Conservation (phyloP, 2,113 vertebrate genomes). For the Calyptomena viridis region DNA sequence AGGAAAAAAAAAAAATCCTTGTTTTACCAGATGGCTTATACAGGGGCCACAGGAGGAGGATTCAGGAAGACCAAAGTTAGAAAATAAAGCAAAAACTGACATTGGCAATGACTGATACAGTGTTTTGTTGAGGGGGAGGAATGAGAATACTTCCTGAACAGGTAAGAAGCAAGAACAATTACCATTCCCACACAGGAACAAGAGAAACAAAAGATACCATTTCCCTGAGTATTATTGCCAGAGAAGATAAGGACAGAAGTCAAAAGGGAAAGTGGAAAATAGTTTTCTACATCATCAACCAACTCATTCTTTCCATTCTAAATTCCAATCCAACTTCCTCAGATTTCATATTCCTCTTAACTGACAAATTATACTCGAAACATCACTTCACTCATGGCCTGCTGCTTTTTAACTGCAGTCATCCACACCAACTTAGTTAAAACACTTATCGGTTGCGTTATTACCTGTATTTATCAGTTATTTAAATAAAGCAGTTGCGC, state of each 20-base stretch:
- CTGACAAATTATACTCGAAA: not conserved
- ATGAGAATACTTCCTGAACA: constrained; percentile 51
- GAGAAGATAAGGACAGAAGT: constrained; percentile 46
- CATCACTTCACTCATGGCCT: not conserved
- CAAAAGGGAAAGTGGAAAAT: constrained; percentile 46
- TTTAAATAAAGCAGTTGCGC: not conserved
- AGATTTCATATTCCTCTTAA: constrained; percentile 13
- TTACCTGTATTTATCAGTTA: not conserved
- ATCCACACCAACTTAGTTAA: not conserved
- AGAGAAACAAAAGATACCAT: constrained; percentile 46
- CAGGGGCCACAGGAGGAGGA: not conserved
- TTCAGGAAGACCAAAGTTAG: constrained; percentile 10
- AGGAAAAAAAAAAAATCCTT: not conserved
- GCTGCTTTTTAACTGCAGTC: not conserved
- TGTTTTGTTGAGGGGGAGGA: not conserved
- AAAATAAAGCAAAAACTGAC: not conserved
- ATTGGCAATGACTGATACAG: constrained; percentile 6
- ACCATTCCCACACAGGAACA: constrained; percentile 52
- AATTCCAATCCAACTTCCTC: constrained; percentile 23
- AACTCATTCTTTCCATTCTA: constrained; percentile 52
- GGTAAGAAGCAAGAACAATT: constrained; percentile 51
- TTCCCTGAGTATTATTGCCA: constrained; percentile 21
- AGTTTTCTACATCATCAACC: constrained; percentile 1
- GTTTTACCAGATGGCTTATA: constrained; percentile 9
- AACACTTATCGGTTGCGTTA: not conserved